These are phyloP conservation scores for Aporophyla lueneburgensis DNA, from an alignment of 2,888 invertebrate genomes.

Conservation along the genomic window DNA sequence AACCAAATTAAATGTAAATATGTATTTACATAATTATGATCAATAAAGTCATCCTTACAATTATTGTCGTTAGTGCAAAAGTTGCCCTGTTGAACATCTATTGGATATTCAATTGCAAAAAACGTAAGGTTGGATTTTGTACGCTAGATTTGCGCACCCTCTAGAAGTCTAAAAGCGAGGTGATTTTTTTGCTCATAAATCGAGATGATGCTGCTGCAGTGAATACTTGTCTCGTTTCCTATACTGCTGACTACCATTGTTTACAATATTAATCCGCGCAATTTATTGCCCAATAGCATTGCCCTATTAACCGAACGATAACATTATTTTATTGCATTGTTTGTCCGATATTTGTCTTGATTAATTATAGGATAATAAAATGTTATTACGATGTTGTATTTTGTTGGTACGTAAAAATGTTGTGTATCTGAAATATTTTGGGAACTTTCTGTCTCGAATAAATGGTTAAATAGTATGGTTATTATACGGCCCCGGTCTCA, in stretches of 20 bases:
- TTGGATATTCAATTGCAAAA: too few relatives aligned
- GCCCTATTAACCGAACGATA: slow-evolving; percentile 24
- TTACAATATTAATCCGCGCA: slow-evolving; percentile 18
- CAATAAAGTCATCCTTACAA: too few relatives aligned
- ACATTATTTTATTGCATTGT: slow-evolving; percentile 46
- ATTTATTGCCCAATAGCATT: slow-evolving; percentile 23
- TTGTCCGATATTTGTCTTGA: slow-evolving; percentile 42
- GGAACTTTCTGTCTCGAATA: too few relatives aligned
- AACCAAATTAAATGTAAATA: too few relatives aligned
- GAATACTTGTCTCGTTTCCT: neutral
- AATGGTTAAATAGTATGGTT: too few relatives aligned
- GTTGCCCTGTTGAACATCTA: too few relatives aligned
- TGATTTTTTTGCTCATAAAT: neutral
- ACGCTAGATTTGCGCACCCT: too few relatives aligned
- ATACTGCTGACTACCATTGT: neutral
- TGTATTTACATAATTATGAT: too few relatives aligned
- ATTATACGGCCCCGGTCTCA: too few relatives aligned
- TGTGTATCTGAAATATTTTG: too few relatives aligned
- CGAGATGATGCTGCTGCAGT: neutral
- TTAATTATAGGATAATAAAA: slow-evolving; percentile 34
- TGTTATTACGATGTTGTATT: slow-evolving; percentile 34
- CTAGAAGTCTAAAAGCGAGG: neutral
- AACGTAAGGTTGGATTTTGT: too few relatives aligned
- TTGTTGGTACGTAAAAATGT: neutral
- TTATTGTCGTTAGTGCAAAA: too few relatives aligned